These are phyloP conservation scores for Alligator sinensis DNA, from an alignment of 2,113 vertebrate genomes.

Conservation along the genomic window DNA sequence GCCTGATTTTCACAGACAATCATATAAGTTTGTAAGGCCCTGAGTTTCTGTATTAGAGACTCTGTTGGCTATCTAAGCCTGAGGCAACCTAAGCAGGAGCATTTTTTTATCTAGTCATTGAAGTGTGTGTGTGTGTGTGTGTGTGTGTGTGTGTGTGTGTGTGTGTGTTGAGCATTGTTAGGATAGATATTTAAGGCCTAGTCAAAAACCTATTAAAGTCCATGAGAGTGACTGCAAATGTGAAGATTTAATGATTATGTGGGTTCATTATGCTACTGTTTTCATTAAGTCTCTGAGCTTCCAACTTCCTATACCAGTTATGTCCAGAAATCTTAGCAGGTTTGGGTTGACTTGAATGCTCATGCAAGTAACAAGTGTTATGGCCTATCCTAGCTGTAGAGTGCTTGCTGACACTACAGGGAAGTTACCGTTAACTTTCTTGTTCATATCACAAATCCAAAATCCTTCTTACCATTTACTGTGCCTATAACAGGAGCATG, in stretches of 20 bases:
- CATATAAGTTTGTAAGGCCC: constrained; percentile 37
- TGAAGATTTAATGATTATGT: constrained; percentile 64
- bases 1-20: background rate
- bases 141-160: constrained; percentile 56
- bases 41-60: constrained; percentile 33
- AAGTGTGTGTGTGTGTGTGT: constrained; percentile 51
- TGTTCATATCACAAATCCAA: background rate
- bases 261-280: constrained; percentile 51
- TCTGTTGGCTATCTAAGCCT: constrained; percentile 22
- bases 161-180: background rate
- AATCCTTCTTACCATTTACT: background rate
- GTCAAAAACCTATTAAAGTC: constrained; percentile 63
- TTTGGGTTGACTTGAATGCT: constrained; percentile 30
- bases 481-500: background rate
- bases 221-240: constrained; percentile 58
- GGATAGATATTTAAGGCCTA: background rate
- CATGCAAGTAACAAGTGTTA: constrained; percentile 56
- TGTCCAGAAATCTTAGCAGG: constrained; percentile 58
- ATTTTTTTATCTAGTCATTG: constrained; percentile 33
- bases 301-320: constrained; percentile 27
- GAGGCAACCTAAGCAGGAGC: constrained; percentile 43
- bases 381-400: constrained; percentile 3
- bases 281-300: constrained; percentile 37
- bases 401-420: background rate
- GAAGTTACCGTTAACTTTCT: background rate